Percentiles rank a stretch among this genome's conserved stretches.
Conservation (phyloP, 2,797 vertebrate species). For the Gallirallus australis region DNA sequence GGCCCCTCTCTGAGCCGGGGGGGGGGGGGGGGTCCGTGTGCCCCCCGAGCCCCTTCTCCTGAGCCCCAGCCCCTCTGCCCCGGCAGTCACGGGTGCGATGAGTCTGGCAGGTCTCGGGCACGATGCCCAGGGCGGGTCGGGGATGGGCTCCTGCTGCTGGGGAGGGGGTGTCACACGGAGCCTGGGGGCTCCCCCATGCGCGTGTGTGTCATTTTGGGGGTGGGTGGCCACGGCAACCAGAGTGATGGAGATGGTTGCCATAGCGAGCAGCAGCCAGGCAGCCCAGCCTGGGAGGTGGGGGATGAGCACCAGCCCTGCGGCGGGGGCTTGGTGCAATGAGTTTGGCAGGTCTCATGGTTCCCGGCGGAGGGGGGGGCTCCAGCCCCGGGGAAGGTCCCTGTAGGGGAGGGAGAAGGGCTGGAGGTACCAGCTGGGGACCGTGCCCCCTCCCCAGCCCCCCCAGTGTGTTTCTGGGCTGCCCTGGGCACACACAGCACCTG, state of each 20-base stretch:
- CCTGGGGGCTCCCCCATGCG: accelerated
- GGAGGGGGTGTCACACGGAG: too few relatives aligned
- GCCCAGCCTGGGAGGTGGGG: too few relatives aligned
- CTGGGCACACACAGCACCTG: accelerated
- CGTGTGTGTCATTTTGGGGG: not conserved
- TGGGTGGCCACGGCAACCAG: not conserved
- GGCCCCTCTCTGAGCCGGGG: not conserved
- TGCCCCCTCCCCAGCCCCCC: not conserved
- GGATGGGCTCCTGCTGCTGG: too few relatives aligned
- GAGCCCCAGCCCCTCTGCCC: not conserved
- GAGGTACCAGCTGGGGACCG: not conserved
- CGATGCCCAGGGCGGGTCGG: accelerated
- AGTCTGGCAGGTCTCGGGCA: not conserved
- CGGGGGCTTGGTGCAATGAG: accelerated
- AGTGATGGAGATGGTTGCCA: not conserved
- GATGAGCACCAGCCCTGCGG: not conserved
- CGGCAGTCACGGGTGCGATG: accelerated
- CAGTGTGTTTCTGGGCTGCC: not conserved
- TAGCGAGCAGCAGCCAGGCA: not conserved
- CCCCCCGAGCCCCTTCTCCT: not conserved
- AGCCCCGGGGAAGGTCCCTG: too few relatives aligned
- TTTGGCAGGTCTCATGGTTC: not conserved
- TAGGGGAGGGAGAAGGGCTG: not conserved
- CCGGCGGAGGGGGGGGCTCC: not conserved
- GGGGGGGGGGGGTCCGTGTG: not conserved